Base-by-base conservation (phyloP, 2,113 vertebrate genomes). In the Microtus richardsoni region DNA sequence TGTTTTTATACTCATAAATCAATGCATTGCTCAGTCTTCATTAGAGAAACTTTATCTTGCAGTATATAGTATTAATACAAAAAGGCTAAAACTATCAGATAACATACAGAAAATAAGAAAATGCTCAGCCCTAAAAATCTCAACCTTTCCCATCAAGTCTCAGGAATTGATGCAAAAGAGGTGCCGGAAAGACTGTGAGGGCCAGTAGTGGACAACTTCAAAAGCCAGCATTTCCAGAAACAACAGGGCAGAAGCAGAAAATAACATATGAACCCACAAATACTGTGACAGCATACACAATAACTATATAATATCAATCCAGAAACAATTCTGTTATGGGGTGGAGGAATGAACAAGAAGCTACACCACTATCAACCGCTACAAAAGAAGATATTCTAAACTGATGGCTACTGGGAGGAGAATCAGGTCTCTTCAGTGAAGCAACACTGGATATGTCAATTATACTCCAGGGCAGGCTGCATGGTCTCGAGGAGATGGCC, bases 401-500 rank as follows among this genome's bases (percentile, higher is more conserved):
- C 2, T 54, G 49, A 80, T 58, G 58, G 78, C 49, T 80, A 36
- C 78, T 58, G 10, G 49, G 33, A 58, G 49, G 33, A 79, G 4
- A 80, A n/a, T 36, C 10, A 14, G 33, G 13, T n/a, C 58, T 36
- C 30, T 14, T 39, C 33, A 80, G 14, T 24, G 52, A 58, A n/a
- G 78, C 0, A 0, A 6, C 58, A 21, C 19, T 58, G 58, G 19
- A 58, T 21, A 58, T 58, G 58, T 21, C 58, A 79, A 24, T n/a
- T 80, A 80, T 52, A 80, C 1, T 21, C 9, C 19, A 80, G 33
- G 52, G 79, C 5, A 7, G 52, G 1, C 1, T 80, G 1, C 33
- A 24, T 47, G 24, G 2, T 28, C 4, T 4, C 0, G 8, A 24
- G 33, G n/a, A 58, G 8, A 2, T 1, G 17, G 52, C 36, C 10